Percentiles rank a stretch among this genome's conserved stretches.
These are phyloP conservation scores for Sebastes baramenuke DNA, from an alignment of 2,797 vertebrate species.

Conservation along the genomic window DNA sequence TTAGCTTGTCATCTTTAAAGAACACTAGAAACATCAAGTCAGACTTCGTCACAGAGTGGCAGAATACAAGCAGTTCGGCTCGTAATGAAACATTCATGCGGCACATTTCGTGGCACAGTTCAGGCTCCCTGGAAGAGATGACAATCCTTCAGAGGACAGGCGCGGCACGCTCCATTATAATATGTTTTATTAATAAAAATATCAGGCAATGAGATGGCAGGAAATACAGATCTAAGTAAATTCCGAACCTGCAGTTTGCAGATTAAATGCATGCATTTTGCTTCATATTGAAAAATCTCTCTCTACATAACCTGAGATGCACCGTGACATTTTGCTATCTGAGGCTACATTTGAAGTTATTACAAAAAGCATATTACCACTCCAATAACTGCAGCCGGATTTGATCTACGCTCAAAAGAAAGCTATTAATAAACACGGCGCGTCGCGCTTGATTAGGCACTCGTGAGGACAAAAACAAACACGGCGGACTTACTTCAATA, in stretches of 20 bases:
- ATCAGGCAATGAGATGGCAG: constrained; percentile 4
- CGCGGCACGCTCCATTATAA: constrained; percentile 31
- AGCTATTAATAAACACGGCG: constrained; percentile 68
- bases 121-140: constrained; percentile 19
- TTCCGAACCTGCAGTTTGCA: background rate
- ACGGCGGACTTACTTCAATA: constrained; percentile 93
- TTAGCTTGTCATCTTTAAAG: constrained; percentile 34
- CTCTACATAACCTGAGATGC: constrained; percentile 24
- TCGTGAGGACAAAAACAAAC: constrained; percentile 31
- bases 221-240: constrained; percentile 25
- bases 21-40: constrained; percentile 28
- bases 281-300: constrained; percentile 44
- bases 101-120: constrained; percentile 41
- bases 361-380: constrained; percentile 51
- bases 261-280: constrained; percentile 29
- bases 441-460: constrained; percentile 56
- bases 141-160: constrained; percentile 37
- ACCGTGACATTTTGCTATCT: constrained; percentile 47
- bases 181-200: constrained; percentile 61
- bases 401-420: constrained; percentile 60
- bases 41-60: constrained; percentile 31
- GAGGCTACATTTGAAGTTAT: constrained; percentile 50
- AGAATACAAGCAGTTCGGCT: constrained; percentile 34
- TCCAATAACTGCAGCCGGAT: constrained; percentile 59
- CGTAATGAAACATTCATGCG: constrained; percentile 61